A percentile compares a stretch with the other conserved stretches of the same genome.
Evolutionary conservation across 2,888 invertebrate species (phyloP).

Genomic region (Parasteatoda lunata): DNA sequence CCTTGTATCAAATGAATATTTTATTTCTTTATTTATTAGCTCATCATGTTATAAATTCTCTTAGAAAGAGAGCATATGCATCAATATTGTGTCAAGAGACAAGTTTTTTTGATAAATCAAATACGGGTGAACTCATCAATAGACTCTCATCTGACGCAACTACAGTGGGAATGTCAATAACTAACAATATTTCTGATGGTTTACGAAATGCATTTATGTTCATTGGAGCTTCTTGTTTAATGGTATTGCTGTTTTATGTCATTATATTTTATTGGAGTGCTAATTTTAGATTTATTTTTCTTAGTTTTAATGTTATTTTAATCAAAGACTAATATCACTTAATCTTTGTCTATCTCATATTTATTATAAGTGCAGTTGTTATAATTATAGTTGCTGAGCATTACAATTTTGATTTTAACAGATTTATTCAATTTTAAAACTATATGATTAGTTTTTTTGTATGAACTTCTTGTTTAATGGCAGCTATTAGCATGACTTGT

Average conservation of each 20-base stretch:
- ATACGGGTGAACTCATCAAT: constrained; percentile 94
- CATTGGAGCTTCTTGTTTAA: constrained; percentile 91
- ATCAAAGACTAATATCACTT: no score
- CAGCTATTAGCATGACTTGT: no score
- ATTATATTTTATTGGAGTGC: no score
- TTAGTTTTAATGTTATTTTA: no score
- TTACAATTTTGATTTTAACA: no score
- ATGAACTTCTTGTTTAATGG: no score
- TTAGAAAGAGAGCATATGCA: constrained; percentile 85
- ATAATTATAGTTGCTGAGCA: no score
- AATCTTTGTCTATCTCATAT: no score
- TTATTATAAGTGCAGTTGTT: no score
- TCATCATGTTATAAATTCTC: constrained; percentile 87
- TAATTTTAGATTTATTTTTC: no score
- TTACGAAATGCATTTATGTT: constrained; percentile 90
- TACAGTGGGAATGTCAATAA: constrained; percentile 91
- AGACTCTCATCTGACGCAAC: constrained; percentile 92
- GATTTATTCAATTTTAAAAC: no score
- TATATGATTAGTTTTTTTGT: no score
- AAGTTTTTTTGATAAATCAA: constrained; percentile 91
- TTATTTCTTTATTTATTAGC: constrained; percentile 78
- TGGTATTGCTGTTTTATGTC: constrained; percentile 79
- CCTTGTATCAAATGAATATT: not conserved
- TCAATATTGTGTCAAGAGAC: constrained; percentile 90
- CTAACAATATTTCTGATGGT: constrained; percentile 95